Evolutionary conservation across 2,888 invertebrate genomes (phyloP), one percentile per base, ranked within the genome.

Genomic region (Geophilus truncorum): DNA sequence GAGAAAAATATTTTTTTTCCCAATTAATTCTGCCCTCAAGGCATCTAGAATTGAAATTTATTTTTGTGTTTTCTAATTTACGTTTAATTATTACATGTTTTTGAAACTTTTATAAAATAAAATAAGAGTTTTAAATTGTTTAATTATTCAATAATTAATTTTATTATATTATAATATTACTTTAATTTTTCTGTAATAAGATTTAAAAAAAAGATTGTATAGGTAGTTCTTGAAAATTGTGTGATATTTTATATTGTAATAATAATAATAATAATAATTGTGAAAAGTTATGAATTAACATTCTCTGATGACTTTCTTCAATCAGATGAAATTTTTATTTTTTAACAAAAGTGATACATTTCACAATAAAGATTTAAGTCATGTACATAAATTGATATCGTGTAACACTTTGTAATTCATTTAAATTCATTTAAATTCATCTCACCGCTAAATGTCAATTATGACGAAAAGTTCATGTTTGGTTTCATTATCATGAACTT

Each of bases 371-470:
- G 51, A 51, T 51, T 51, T 51, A 51, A 51, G 21, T 51, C 51
- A 51, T 51, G 51, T 51, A 51, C n/a, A 51, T 51, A 51, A 45
- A 18, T 2, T 15, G 7, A 51, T 32, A 32, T 4, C 32, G 4
- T 32, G 32, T 32, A 32, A 9, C 4, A 32, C 4, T 4, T 32
- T 32, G 32, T 32, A 32, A 32, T 32, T 32, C 9, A 32, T 32
- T 18, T 51, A n/a, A 51, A n/a, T n/a, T n/a, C n/a, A n/a, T n/a
- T n/a, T n/a, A n/a, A n/a, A n/a, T n/a, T n/a, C n/a, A n/a, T n/a
- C n/a, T n/a, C n/a, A n/a, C n/a, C n/a, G n/a, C n/a, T 88, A 98
- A 88, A 99, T 98, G 89, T 99, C 98, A 87, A 98, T 94, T 87
- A 99, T 98, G 84, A 98, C 98, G 92, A 94, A 99, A 76, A 98